Conservation (phyloP, 1,140 invertebrate species). For the Tribolium madens region DNA sequence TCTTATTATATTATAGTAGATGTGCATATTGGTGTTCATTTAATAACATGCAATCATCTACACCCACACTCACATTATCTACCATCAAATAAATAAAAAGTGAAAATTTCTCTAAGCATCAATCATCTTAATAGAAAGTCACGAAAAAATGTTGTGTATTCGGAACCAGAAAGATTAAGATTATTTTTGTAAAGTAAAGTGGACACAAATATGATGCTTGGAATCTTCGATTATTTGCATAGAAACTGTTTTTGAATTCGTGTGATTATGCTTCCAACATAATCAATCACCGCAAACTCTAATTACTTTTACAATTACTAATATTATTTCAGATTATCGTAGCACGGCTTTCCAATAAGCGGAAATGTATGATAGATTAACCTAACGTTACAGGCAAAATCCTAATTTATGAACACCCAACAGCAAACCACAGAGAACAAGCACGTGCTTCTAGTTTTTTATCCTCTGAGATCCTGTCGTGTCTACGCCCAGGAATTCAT, state of each 20-base stretch:
- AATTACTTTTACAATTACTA: slow-evolving; percentile 21
- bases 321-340: not conserved
- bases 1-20: slow-evolving; percentile 4
- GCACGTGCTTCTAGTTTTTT: slow-evolving; percentile 29
- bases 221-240: not conserved
- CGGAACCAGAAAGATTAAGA: not conserved
- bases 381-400: not conserved
- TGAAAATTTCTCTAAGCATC: slow-evolving; percentile 4
- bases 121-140: slow-evolving; percentile 32
- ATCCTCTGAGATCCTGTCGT: not conserved
- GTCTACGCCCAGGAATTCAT: not conserved
- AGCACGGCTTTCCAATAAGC: slow-evolving; percentile 25
- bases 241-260: not conserved
- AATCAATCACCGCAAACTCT: slow-evolving; percentile 4
- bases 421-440: not conserved
- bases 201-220: not conserved
- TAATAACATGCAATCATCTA: slow-evolving; percentile 12
- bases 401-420: slow-evolving; percentile 1
- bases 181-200: not conserved
- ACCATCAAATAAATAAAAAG: slow-evolving; percentile 31
- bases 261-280: not conserved
- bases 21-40: not conserved
- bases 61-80: slow-evolving; percentile 4
- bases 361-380: slow-evolving; percentile 24
- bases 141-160: not conserved